Evolutionary conservation across 2,888 invertebrate species (phyloP).

Genomic region (Falcaria lacertinaria): DNA sequence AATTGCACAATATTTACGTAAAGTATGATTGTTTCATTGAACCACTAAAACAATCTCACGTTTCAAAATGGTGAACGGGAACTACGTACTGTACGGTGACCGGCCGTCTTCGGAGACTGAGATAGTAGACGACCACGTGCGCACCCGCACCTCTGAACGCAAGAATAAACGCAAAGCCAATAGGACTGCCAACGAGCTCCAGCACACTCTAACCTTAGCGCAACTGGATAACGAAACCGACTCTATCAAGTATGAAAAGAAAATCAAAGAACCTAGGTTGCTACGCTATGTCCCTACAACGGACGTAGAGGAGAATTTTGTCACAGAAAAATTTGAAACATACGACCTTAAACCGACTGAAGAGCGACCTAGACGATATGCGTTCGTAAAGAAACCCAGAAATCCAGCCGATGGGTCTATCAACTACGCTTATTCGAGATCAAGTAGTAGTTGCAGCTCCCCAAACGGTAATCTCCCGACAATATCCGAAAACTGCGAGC

Average conservation of each 20-base stretch:
- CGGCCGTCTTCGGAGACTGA: slow-evolving; percentile 66
- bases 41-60: slow-evolving; percentile 16
- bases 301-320: slow-evolving; percentile 63
- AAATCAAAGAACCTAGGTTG: slow-evolving; percentile 61
- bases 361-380: slow-evolving; percentile 55
- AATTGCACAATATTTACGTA: slow-evolving; percentile 33
- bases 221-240: slow-evolving; percentile 71
- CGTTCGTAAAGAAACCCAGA: slow-evolving; percentile 65
- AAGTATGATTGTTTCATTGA: slow-evolving; percentile 14
- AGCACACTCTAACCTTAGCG: slow-evolving; percentile 51
- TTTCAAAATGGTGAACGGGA: slow-evolving; percentile 71
- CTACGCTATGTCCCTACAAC: slow-evolving; percentile 65
- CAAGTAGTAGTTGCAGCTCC: slow-evolving; percentile 69
- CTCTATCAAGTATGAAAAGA: slow-evolving; percentile 67
- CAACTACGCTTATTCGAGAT: slow-evolving; percentile 67
- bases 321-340: slow-evolving; percentile 66
- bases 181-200: slow-evolving; percentile 58
- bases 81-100: slow-evolving; percentile 69
- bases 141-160: slow-evolving; percentile 53
- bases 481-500: slow-evolving; percentile 66
- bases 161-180: slow-evolving; percentile 54
- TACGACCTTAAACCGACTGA: slow-evolving; percentile 62
- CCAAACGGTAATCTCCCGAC: slow-evolving; percentile 68
- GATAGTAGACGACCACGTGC: slow-evolving; percentile 67
- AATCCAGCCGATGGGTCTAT: slow-evolving; percentile 67